Evolutionary conservation across 2,888 invertebrate genomes (phyloP).

Genomic region (Drosophila borborema): DNA sequence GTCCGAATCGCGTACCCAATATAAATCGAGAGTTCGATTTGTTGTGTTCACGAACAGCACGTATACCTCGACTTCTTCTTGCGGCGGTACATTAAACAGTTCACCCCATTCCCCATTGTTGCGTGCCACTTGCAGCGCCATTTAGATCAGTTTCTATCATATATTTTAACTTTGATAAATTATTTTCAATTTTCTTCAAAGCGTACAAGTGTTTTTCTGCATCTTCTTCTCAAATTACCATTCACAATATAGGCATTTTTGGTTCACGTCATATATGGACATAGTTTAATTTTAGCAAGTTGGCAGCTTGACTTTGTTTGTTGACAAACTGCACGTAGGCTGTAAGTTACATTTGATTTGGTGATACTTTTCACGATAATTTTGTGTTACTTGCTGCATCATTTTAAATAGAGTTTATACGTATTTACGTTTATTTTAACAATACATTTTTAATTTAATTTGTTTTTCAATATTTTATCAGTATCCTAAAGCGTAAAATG

Average conservation of each 20-base stretch:
- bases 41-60: slow-evolving; percentile 89
- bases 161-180: not conserved
- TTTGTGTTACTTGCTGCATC: not conserved
- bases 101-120: slow-evolving; percentile 43
- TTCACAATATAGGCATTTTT: slow-evolving; percentile 1
- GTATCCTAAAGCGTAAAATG: not conserved
- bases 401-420: no score
- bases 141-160: slow-evolving; percentile 29
- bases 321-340: slow-evolving; percentile 18
- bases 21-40: slow-evolving; percentile 83
- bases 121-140: slow-evolving; percentile 43
- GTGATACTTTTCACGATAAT: not conserved
- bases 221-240: slow-evolving; percentile 25
- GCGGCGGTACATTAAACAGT: slow-evolving; percentile 13
- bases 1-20: slow-evolving; percentile 93
- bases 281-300: not conserved
- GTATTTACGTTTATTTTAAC: not conserved
- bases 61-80: slow-evolving; percentile 83
- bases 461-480: not conserved
- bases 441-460: no score
- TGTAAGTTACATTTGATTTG: not conserved
- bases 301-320: slow-evolving; percentile 27
- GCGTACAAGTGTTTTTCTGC: slow-evolving; percentile 36
- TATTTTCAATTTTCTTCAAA: slow-evolving; percentile 17
- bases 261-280: slow-evolving; percentile 2